Conservation (phyloP, 1,140 invertebrate species). For the Octopus bimaculoides region DNA sequence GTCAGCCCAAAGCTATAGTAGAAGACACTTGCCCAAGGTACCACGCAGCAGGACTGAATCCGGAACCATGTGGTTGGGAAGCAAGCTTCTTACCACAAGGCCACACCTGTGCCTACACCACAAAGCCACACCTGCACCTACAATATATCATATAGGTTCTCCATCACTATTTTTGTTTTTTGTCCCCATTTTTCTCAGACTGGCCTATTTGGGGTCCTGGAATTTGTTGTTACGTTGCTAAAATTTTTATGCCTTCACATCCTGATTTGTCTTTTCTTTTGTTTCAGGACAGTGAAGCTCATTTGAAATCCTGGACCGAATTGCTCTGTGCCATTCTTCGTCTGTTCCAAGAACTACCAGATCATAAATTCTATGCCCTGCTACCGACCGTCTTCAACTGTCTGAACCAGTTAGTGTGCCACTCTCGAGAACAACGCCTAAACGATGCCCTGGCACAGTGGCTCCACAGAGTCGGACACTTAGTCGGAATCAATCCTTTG, state of each 20-base stretch:
- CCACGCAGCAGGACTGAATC: too few relatives aligned
- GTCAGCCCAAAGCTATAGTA: too few relatives aligned
- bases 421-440: slow-evolving; percentile 64
- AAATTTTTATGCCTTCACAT: neutral
- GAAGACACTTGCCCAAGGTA: too few relatives aligned
- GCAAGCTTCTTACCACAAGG: too few relatives aligned
- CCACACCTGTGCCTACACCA: too few relatives aligned
- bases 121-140: too few relatives aligned
- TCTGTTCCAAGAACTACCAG: slow-evolving; percentile 62
- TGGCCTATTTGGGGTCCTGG: too few relatives aligned
- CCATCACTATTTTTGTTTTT: too few relatives aligned
- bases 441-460: slow-evolving; percentile 65
- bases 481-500: slow-evolving; percentile 22
- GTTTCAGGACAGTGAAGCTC: slow-evolving; percentile 66
- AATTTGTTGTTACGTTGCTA: too few relatives aligned
- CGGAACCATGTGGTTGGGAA: too few relatives aligned
- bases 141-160: too few relatives aligned
- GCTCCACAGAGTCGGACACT: slow-evolving; percentile 61
- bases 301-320: slow-evolving; percentile 67
- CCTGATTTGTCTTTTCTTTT: slow-evolving; percentile 8
- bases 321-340: slow-evolving; percentile 65
- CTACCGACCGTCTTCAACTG: slow-evolving; percentile 67
- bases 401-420: slow-evolving; percentile 65
- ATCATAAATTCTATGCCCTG: slow-evolving; percentile 63
- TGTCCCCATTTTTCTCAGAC: too few relatives aligned